Evolutionary conservation across 92 coral and sea anemone species (phyloP).

Genomic region (Epizoanthus stellaris): DNA sequence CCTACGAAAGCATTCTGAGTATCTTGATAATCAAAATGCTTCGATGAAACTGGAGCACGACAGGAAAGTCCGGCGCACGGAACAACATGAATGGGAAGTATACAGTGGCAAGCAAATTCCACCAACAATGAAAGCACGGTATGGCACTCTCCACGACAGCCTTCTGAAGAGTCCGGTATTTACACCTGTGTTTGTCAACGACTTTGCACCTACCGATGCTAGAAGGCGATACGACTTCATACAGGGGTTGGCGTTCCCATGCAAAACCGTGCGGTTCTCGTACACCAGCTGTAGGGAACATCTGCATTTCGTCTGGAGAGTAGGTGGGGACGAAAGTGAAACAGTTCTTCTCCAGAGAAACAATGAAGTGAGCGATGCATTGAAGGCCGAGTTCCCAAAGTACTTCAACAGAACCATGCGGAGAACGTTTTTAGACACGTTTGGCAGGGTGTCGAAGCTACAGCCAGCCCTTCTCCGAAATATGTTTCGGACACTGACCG

Average conservation of each 20-base stretch:
- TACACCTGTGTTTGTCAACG: slow-evolving; percentile 42
- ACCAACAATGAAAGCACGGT: slow-evolving; percentile 48
- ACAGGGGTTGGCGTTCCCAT: slow-evolving; percentile 44
- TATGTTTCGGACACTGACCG: slow-evolving; percentile 41
- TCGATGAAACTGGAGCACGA: slow-evolving; percentile 26
- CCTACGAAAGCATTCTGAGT: slow-evolving; percentile 39
- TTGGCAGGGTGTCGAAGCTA: slow-evolving; percentile 48
- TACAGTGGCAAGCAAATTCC: slow-evolving; percentile 27
- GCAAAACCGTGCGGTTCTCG: slow-evolving; percentile 42
- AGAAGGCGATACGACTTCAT: slow-evolving; percentile 47
- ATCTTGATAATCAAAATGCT: slow-evolving; percentile 44
- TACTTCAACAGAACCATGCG: slow-evolving; percentile 55
- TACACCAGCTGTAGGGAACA: slow-evolving; percentile 42
- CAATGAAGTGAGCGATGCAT: slow-evolving; percentile 16
- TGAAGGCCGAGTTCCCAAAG: slow-evolving; percentile 43
- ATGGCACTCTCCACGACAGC: slow-evolving; percentile 50
- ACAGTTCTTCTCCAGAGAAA: slow-evolving; percentile 32
- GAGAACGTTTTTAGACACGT: slow-evolving; percentile 38
- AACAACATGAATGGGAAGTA: slow-evolving; percentile 18
- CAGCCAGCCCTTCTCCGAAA: slow-evolving; percentile 57
- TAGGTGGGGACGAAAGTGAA: slow-evolving; percentile 28
- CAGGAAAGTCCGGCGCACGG: slow-evolving; percentile 46
- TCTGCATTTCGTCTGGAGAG: slow-evolving; percentile 38
- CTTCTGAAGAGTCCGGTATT: slow-evolving; percentile 43
- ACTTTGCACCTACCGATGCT: slow-evolving; percentile 54